Conservation (phyloP, 2,888 invertebrate species). For the Fragum sueziense region DNA sequence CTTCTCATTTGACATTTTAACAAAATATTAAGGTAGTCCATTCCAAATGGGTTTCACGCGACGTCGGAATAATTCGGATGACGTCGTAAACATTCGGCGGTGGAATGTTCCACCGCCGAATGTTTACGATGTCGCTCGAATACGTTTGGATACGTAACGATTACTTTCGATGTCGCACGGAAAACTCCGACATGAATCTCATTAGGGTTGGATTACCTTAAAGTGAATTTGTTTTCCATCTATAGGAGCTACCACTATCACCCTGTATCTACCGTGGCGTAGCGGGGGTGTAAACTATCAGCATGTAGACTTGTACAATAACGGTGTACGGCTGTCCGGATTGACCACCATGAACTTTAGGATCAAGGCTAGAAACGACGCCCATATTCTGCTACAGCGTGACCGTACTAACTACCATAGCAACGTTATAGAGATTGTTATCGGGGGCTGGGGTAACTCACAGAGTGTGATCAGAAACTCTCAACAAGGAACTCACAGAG, state of each 20-base stretch:
- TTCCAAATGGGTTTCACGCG: too few species aligned
- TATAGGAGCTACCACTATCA: neutral
- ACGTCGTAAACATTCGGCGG: too few species aligned
- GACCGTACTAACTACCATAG: conserved; percentile 19
- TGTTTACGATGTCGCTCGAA: too few species aligned
- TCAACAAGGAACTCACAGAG: conserved; percentile 30
- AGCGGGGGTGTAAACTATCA: conserved; percentile 38
- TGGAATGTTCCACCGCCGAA: too few species aligned
- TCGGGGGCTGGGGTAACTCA: conserved; percentile 47
- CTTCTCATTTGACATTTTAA: too few species aligned
- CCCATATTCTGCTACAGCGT: conserved; percentile 34
- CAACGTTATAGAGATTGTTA: conserved; percentile 42
- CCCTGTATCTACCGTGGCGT: conserved; percentile 18
- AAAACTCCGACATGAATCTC: too few species aligned
- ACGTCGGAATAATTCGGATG: too few species aligned
- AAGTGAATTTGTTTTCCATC: neutral
- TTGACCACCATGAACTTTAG: conserved; percentile 22
- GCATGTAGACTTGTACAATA: conserved; percentile 21
- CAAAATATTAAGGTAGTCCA: too few species aligned
- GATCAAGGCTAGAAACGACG: conserved; percentile 38
- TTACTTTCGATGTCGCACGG: too few species aligned
- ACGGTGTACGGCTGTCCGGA: conserved; percentile 15
- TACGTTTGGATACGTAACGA: too few species aligned
- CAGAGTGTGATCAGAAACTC: conserved; percentile 36
- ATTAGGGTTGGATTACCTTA: too few species aligned